Conservation (phyloP, 1,140 invertebrate species). For the Bathynomus jamesi region DNA sequence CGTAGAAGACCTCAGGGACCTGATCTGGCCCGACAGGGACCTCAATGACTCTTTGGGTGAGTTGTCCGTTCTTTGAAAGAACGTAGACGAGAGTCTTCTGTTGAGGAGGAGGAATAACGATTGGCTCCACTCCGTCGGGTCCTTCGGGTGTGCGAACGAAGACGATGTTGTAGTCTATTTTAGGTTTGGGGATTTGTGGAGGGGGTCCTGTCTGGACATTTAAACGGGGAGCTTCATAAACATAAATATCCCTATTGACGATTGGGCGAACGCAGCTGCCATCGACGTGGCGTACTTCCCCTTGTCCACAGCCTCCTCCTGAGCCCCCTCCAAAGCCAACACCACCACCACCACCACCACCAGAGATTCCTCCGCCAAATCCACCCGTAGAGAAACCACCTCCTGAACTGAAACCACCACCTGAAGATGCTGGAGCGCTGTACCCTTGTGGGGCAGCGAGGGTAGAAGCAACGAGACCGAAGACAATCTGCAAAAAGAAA, state of each 20-base stretch:
- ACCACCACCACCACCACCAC: neutral
- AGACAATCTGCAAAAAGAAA: neutral
- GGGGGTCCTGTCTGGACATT: conserved; percentile 4
- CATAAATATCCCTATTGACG: conserved; percentile 20
- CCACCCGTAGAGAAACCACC: neutral
- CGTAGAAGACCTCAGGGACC: conserved; percentile 5
- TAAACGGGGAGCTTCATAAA: conserved; percentile 19
- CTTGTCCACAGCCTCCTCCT: conserved; percentile 14
- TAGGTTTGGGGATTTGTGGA: conserved; percentile 18
- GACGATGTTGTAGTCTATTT: conserved; percentile 29
- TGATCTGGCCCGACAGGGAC: neutral
- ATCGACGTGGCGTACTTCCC: conserved; percentile 25
- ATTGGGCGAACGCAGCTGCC: conserved; percentile 26
- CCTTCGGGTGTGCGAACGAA: conserved; percentile 31
- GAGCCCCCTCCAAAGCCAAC: neutral
- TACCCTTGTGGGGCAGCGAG: neutral
- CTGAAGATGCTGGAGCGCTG: neutral
- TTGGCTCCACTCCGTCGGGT: neutral
- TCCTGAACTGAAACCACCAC: neutral
- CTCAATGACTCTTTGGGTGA: conserved; percentile 19
- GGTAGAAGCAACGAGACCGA: neutral
- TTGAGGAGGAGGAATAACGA: conserved; percentile 30
- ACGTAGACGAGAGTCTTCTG: conserved; percentile 34
- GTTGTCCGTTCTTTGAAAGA: conserved; percentile 24
- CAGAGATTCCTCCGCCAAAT: neutral